phyloP scores from a whole-genome alignment of 2,113 vertebrate genomes.

The Plecotus auritus region DNA sequence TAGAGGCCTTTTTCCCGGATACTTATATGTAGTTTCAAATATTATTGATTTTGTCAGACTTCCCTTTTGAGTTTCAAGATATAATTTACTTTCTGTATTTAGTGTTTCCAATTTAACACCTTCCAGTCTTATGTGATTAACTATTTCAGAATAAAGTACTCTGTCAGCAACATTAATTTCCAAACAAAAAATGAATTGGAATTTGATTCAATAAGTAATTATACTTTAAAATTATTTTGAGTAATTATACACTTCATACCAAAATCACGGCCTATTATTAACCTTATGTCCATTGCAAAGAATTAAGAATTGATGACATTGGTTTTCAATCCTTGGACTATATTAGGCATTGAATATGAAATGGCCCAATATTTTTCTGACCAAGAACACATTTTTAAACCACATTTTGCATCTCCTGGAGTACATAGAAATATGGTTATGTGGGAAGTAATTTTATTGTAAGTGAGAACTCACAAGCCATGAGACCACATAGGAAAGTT shows the following conservation, averaged over 20 bases:
- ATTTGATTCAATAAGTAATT: not conserved
- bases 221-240: not conserved
- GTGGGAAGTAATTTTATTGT: not conserved
- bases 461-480: not conserved
- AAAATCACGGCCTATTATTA: not conserved
- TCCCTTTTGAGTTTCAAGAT: not conserved
- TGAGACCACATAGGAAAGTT: not conserved
- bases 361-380: not conserved
- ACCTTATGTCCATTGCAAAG: not conserved
- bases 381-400: not conserved
- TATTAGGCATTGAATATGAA: not conserved
- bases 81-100: slow-evolving; percentile 6
- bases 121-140: not conserved
- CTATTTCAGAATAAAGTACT: not conserved
- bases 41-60: not conserved
- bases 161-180: not conserved
- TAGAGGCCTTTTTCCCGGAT: not conserved
- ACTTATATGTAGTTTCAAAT: slow-evolving; percentile 15
- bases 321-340: not conserved
- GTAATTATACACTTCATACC: not conserved
- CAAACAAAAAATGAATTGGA: not conserved
- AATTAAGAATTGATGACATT: not conserved
- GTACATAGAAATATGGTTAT: not conserved
- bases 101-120: not conserved
- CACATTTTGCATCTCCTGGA: not conserved